These are phyloP conservation scores for Callyntrura guangdongensis DNA, from an alignment of 2,888 invertebrate species.

Conservation along the genomic window DNA sequence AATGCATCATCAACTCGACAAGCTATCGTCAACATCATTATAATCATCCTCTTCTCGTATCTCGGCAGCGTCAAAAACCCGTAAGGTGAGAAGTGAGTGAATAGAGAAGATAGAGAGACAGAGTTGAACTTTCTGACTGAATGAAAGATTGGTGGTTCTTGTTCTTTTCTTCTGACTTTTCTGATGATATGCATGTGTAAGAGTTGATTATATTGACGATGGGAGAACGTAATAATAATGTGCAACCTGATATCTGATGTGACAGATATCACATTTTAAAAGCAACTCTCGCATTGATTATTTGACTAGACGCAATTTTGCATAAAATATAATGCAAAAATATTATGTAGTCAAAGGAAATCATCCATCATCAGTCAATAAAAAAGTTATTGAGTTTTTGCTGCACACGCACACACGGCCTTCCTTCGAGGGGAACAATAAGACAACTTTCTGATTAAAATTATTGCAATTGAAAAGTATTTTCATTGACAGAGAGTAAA, in stretches of 20 bases:
- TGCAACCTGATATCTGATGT: too few relatives aligned
- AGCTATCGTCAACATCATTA: too few relatives aligned
- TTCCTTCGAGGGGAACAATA: conserved; percentile 23
- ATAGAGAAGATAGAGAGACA: too few relatives aligned
- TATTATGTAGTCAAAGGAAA: background rate
- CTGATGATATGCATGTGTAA: background rate
- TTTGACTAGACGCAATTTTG: background rate
- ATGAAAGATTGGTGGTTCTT: background rate
- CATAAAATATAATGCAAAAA: too few relatives aligned
- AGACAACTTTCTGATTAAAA: conserved; percentile 25
- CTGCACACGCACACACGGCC: background rate
- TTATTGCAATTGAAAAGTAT: background rate
- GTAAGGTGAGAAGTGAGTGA: too few relatives aligned
- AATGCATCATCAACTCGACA: too few relatives aligned
- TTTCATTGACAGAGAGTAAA: too few relatives aligned
- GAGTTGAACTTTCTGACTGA: background rate
- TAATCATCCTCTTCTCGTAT: too few relatives aligned
- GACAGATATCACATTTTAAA: conserved; percentile 21
- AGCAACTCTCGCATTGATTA: background rate
- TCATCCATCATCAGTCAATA: background rate
- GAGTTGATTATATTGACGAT: background rate
- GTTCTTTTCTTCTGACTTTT: too few relatives aligned
- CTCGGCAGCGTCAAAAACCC: too few relatives aligned
- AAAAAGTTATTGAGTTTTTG: conserved; percentile 7
- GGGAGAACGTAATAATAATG: too few relatives aligned